Evolutionary conservation across 2,888 invertebrate genomes (phyloP).

Genomic region (Lasioglossum pauxillum): DNA sequence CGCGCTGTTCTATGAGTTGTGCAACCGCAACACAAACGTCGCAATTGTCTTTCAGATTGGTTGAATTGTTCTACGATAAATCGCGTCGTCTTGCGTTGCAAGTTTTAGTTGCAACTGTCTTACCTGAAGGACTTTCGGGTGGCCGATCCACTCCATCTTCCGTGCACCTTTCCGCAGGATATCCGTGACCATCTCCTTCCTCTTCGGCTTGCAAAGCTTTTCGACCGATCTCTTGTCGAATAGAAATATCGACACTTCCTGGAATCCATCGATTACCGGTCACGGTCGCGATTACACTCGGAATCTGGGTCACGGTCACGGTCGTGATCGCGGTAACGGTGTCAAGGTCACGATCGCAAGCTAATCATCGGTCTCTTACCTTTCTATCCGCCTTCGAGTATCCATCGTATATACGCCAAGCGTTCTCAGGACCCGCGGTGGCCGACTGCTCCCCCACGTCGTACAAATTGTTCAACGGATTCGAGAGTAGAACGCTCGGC

Average conservation of each 20-base stretch:
- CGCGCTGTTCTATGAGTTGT: too few species aligned
- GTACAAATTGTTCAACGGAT: conserved; percentile 95
- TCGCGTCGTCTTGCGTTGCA: too few species aligned
- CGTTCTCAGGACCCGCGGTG: conserved; percentile 93
- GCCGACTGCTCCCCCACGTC: conserved; percentile 94
- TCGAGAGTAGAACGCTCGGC: conserved; percentile 87
- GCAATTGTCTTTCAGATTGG: too few species aligned
- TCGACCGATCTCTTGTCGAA: conserved; percentile 97
- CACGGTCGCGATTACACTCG: neutral
- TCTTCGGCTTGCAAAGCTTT: conserved; percentile 95
- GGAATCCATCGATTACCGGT: conserved; percentile 73
- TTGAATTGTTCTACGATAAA: too few species aligned
- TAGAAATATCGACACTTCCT: conserved; percentile 97
- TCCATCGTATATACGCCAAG: conserved; percentile 97
- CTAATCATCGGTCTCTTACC: conserved; percentile 86
- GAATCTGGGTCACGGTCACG: neutral
- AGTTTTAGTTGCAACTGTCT: neutral
- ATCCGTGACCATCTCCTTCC: conserved; percentile 96
- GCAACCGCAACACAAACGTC: too few species aligned
- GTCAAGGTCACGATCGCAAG: neutral
- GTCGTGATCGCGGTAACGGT: neutral
- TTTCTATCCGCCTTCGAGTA: conserved; percentile 94
- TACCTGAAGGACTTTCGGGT: conserved; percentile 91
- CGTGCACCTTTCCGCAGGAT: conserved; percentile 92
- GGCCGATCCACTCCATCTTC: conserved; percentile 92